Evolutionary conservation across 1,140 invertebrate genomes (phyloP).

Genomic region (Diprion similis): DNA sequence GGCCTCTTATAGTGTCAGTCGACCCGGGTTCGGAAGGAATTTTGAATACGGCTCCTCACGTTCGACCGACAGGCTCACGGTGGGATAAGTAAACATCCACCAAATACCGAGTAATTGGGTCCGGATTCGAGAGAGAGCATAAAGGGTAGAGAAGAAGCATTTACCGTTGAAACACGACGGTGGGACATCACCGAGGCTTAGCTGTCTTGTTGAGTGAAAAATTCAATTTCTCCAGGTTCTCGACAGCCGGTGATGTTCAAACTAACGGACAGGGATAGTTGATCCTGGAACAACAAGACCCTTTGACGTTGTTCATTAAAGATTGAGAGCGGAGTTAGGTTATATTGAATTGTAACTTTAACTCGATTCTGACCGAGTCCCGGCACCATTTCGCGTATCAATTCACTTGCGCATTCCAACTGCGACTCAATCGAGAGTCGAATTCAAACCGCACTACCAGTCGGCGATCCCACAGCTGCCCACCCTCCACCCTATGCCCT

Average conservation of each 20-base stretch:
- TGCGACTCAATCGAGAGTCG: conserved; percentile 6
- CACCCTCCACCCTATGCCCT: neutral
- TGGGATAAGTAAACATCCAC: neutral
- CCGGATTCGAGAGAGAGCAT: neutral
- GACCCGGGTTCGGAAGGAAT: neutral
- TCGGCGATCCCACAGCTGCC: conserved; percentile 1
- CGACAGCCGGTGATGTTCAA: too few species aligned
- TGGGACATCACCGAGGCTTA: too few species aligned
- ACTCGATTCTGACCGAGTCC: neutral
- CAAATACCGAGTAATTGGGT: neutral
- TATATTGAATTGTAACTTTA: neutral
- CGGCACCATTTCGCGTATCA: neutral
- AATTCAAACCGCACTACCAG: neutral
- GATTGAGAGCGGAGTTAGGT: neutral
- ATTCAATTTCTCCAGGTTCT: too few species aligned
- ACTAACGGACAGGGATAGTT: neutral
- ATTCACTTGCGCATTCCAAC: conserved; percentile 7
- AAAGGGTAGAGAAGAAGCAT: too few species aligned
- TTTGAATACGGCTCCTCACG: neutral
- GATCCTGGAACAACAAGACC: neutral
- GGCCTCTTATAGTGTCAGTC: neutral
- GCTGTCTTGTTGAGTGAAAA: too few species aligned
- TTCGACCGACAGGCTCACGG: neutral
- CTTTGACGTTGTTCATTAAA: neutral
- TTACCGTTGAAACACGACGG: too few species aligned